Percentiles rank a stretch among this genome's conserved stretches.
phyloP scores from a whole-genome alignment of 2,113 vertebrate species.

The Abramis brama region DNA sequence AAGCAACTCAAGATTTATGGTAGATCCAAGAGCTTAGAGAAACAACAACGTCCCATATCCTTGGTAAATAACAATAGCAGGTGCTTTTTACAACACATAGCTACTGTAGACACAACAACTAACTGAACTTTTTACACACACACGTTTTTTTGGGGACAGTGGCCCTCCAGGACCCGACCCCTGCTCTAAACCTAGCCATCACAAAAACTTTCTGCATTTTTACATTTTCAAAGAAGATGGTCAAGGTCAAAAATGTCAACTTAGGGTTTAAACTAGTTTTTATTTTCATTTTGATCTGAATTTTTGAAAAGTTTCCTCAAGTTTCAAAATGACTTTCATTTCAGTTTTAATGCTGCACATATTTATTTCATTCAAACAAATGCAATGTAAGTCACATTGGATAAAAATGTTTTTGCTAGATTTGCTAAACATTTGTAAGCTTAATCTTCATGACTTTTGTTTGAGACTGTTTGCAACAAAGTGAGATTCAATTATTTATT shows the following conservation, averaged over 20 bases:
- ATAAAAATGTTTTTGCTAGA: not conserved
- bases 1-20: conserved; percentile 83
- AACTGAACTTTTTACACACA: not conserved
- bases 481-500: too few species aligned
- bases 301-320: not conserved
- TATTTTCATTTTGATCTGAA: not conserved
- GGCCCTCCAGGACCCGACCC: too few species aligned
- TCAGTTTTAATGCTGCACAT: not conserved
- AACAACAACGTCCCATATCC: conserved; percentile 69
- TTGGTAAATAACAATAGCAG: conserved; percentile 81
- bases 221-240: too few species aligned
- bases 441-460: not conserved
- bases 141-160: not conserved
- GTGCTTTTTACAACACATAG: conserved; percentile 5
- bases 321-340: not conserved
- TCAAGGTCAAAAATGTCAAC: too few species aligned
- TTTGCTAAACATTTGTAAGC: not conserved
- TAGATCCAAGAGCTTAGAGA: conserved; percentile 85
- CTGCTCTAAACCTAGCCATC: too few species aligned
- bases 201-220: too few species aligned
- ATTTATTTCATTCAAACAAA: not conserved
- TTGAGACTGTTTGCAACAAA: not conserved
- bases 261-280: not conserved
- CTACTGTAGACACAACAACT: not conserved
- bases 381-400: not conserved